phyloP scores from a whole-genome alignment of 1,140 invertebrate genomes.

The Euura lappo region DNA sequence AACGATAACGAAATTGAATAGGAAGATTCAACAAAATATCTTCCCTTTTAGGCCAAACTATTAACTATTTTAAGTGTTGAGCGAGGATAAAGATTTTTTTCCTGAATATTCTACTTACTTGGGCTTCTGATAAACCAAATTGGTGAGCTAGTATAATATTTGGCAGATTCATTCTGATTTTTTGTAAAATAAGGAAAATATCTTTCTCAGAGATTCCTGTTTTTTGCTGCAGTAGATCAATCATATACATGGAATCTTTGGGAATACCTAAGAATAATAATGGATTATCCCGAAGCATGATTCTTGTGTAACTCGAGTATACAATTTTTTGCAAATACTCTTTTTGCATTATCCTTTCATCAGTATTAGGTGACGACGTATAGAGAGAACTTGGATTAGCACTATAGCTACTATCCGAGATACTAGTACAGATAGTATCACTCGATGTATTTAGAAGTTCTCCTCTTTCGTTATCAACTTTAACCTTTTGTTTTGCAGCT shows the following conservation, averaged over 20 bases:
- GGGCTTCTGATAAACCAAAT: constrained; percentile 16
- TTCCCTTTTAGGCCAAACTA: background rate
- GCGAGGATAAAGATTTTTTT: constrained; percentile 6
- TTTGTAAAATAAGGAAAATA: constrained; percentile 13
- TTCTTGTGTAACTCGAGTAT: too few relatives aligned
- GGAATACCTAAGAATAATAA: too few relatives aligned
- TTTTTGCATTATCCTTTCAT: too few relatives aligned
- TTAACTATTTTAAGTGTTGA: constrained; percentile 14
- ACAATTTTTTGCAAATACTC: too few relatives aligned
- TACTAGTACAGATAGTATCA: too few relatives aligned
- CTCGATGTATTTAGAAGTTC: too few relatives aligned
- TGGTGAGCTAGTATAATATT: constrained; percentile 12
- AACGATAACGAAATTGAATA: constrained; percentile 41
- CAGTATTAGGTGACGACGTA: too few relatives aligned
- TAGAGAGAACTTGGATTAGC: too few relatives aligned
- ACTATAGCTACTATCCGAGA: too few relatives aligned
- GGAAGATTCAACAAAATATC: constrained; percentile 29
- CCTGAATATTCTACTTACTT: constrained; percentile 12
- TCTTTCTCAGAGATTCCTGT: background rate
- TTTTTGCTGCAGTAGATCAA: background rate
- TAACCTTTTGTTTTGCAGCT: too few relatives aligned
- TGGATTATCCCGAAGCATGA: too few relatives aligned
- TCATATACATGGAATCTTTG: background rate
- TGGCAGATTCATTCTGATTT: constrained; percentile 7
- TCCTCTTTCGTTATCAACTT: too few relatives aligned